Conservation (phyloP, 2,888 invertebrate genomes). For the Sturmia bella region DNA sequence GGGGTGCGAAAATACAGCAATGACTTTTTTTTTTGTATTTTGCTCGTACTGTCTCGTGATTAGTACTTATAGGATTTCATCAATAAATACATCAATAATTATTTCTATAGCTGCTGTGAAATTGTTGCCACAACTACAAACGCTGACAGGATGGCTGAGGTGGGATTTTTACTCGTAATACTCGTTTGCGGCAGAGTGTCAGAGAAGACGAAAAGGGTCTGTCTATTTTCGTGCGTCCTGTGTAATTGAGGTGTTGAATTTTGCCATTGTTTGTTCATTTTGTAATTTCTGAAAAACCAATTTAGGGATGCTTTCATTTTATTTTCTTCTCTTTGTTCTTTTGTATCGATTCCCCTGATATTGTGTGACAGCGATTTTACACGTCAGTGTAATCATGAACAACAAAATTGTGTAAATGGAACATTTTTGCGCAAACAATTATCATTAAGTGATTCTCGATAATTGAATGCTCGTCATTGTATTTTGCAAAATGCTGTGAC, state of each 20-base stretch:
- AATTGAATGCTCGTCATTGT: conserved; percentile 1
- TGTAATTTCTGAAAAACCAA: conserved; percentile 54
- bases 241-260: conserved; percentile 49
- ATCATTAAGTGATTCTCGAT: conserved; percentile 53
- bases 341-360: conserved; percentile 7
- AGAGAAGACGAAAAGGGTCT: not conserved
- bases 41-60: conserved; percentile 32
- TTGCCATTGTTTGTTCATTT: conserved; percentile 54
- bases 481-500: conserved; percentile 7
- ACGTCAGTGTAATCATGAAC: not conserved
- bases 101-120: conserved; percentile 36
- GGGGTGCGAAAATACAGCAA: conserved; percentile 32
- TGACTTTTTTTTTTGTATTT: conserved; percentile 26
- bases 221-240: not conserved
- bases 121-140: not conserved
- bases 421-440: conserved; percentile 58
- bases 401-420: conserved; percentile 46
- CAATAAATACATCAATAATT: conserved; percentile 66
- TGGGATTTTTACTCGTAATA: not conserved
- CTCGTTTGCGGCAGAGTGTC: not conserved
- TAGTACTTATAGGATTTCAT: conserved; percentile 62
- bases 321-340: conserved; percentile 4
- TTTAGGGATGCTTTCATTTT: conserved; percentile 52
- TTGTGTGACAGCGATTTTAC: conserved; percentile 20
- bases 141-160: not conserved